Percentiles rank a stretch among this genome's conserved stretches.
Evolutionary conservation across 2,113 vertebrate genomes (phyloP).

Genomic region (Regulus satrapa): DNA sequence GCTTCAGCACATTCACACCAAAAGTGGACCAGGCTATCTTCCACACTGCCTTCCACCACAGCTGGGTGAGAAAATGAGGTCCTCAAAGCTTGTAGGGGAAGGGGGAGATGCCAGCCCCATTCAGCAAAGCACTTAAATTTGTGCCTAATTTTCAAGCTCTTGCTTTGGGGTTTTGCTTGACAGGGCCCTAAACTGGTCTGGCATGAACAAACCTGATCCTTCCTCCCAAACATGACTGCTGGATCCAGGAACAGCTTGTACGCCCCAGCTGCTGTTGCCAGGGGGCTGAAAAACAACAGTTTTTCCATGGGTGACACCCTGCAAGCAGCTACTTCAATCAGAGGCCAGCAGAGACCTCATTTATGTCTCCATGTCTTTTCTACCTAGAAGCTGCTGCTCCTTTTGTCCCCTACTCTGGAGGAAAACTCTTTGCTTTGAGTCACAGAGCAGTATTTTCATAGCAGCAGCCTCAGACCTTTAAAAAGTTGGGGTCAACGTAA

Average conservation of each 20-base stretch:
- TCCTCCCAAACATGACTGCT: neutral
- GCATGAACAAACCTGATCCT: neutral
- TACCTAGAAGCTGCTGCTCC: neutral
- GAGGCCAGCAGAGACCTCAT: neutral
- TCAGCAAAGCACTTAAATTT: neutral
- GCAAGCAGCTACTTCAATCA: neutral
- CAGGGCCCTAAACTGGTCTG: neutral
- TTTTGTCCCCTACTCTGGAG: neutral
- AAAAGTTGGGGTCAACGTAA: neutral
- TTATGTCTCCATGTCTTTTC: neutral
- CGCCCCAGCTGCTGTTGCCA: neutral
- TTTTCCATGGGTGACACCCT: neutral
- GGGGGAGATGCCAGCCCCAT: neutral
- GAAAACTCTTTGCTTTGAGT: neutral
- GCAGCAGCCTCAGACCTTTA: neutral
- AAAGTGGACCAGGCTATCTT: neutral
- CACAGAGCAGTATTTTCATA: rapidly evolving
- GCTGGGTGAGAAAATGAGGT: neutral
- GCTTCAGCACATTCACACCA: neutral
- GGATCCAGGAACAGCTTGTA: neutral
- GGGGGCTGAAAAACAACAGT: neutral
- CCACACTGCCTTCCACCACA: neutral
- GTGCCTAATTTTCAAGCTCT: neutral
- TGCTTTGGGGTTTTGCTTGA: neutral
- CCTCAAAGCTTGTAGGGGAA: neutral